A percentile compares a stretch with the other conserved stretches of the same genome.
Conservation (phyloP, 2,113 vertebrate species). For the Neogale vison region DNA sequence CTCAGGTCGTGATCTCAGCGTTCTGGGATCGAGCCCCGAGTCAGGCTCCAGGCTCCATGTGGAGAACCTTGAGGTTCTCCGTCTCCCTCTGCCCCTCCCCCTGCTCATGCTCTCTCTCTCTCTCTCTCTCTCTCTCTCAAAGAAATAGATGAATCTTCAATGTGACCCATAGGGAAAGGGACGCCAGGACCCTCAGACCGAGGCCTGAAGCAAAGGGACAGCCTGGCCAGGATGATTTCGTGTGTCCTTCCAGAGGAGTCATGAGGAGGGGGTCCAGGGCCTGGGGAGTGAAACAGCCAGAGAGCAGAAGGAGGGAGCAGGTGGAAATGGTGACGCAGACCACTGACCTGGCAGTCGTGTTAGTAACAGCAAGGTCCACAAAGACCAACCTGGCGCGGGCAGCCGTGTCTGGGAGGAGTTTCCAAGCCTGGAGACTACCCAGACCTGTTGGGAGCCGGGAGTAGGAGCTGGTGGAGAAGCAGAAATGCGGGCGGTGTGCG, state of each 20-base stretch:
- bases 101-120: background rate
- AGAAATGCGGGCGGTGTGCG: background rate
- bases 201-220: background rate
- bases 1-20: background rate
- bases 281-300: too few species aligned
- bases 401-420: background rate
- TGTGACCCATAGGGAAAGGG: background rate
- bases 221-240: too few species aligned
- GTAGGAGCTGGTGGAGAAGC: background rate
- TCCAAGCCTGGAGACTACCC: background rate
- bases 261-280: background rate
- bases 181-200: background rate
- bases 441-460: background rate
- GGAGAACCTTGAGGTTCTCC: background rate
- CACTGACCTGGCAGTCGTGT: background rate
- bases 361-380: background rate
- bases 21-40: background rate
- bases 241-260: background rate
- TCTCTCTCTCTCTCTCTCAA: background rate
- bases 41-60: background rate
- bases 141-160: background rate
- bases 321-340: background rate
- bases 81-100: background rate
- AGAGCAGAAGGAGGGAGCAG: background rate
- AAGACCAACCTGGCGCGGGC: background rate